These are phyloP conservation scores for Zophobas morio DNA, from an alignment of 1,140 invertebrate species.

Conservation along the genomic window DNA sequence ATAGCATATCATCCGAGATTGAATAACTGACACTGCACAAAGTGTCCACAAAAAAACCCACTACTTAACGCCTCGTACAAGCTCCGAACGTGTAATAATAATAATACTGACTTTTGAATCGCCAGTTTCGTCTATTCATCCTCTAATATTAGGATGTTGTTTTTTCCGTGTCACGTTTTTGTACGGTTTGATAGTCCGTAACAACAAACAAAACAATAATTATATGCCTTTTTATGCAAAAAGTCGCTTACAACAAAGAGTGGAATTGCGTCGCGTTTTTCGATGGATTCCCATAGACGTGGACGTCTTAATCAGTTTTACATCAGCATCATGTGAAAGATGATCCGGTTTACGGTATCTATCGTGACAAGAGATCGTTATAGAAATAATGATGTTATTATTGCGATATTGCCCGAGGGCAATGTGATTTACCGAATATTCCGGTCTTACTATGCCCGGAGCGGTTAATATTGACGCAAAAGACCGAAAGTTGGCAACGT, in stretches of 20 bases:
- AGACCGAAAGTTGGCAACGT: constrained; percentile 22
- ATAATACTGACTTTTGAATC: not conserved
- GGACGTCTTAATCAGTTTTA: constrained; percentile 29
- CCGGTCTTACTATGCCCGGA: constrained; percentile 29
- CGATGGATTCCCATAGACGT: constrained; percentile 12
- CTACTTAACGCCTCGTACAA: constrained; percentile 5
- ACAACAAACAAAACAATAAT: constrained; percentile 42
- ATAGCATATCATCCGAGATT: constrained; percentile 19
- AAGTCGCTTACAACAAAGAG: constrained; percentile 18
- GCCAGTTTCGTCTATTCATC: constrained; percentile 28
- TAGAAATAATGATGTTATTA: constrained; percentile 50
- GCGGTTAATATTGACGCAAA: constrained; percentile 29
- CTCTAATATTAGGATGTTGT: constrained; percentile 30
- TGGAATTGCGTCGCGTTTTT: constrained; percentile 4
- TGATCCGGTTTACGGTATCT: constrained; percentile 48
- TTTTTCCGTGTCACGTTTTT: constrained; percentile 36
- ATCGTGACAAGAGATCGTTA: constrained; percentile 49
- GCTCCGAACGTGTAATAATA: constrained; percentile 15
- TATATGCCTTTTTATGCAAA: constrained; percentile 29
- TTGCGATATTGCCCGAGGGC: constrained; percentile 14
- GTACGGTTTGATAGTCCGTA: constrained; percentile 33
- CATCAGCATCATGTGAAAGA: constrained; percentile 33
- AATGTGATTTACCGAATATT: constrained; percentile 48
- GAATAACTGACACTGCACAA: constrained; percentile 10
- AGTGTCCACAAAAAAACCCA: constrained; percentile 7